phyloP scores from a whole-genome alignment of 92 coral and sea anemone species.

The Palythoa caribaeorum region DNA sequence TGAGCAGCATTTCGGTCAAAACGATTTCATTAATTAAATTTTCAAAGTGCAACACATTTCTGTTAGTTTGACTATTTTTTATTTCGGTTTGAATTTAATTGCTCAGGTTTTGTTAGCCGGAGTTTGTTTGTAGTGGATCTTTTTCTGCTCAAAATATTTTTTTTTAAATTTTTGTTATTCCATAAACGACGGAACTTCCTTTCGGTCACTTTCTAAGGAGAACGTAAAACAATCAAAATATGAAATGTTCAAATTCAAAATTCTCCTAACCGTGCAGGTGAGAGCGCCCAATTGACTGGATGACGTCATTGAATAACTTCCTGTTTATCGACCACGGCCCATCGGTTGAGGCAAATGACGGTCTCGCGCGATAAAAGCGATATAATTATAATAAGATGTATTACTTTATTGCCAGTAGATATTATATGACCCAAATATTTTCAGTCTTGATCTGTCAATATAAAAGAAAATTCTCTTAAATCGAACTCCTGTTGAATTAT shows the following conservation, averaged over 20 bases:
- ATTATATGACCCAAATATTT: not conserved
- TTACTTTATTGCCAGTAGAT: not conserved
- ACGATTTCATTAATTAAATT: not conserved
- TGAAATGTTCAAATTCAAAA: not conserved
- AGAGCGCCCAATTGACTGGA: constrained; percentile 36
- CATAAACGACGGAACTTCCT: not conserved
- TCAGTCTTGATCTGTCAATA: not conserved
- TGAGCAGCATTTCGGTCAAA: not conserved
- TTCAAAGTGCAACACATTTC: no score
- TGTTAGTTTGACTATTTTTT: no score
- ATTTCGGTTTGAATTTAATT: not conserved
- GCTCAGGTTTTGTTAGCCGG: not conserved
- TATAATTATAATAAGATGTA: no score
- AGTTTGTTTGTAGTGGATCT: not conserved
- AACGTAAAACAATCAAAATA: not conserved
- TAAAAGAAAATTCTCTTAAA: constrained; percentile 1
- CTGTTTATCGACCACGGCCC: constrained; percentile 45
- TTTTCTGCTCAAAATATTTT: not conserved
- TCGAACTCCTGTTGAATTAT: not conserved
- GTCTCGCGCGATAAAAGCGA: constrained; percentile 3
- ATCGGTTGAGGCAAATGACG: constrained; percentile 4
- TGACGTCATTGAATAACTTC: constrained; percentile 46
- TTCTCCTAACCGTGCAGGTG: constrained; percentile 31
- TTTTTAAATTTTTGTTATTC: not conserved
- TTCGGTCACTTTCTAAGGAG: not conserved